Evolutionary conservation across 2,113 vertebrate genomes (phyloP).

Genomic region (Eudyptes chrysolophus): DNA sequence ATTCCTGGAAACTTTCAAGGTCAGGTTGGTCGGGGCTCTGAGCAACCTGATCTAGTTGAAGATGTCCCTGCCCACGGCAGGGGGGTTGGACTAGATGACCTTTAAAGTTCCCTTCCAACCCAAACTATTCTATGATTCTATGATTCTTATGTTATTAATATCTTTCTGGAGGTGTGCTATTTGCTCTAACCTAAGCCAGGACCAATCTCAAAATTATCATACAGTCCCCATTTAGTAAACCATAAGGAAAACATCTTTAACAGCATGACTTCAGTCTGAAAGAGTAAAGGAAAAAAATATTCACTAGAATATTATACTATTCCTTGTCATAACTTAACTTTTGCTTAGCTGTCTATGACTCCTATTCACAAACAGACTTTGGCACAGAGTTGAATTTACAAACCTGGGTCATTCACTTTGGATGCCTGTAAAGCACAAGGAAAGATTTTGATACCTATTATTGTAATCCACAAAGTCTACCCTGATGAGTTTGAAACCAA

Average conservation of each 20-base stretch:
- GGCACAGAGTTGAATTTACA: not conserved
- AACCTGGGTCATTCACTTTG: not conserved
- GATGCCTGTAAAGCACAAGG: not conserved
- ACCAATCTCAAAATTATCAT: not conserved
- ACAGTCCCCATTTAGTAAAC: not conserved
- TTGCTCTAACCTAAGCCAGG: not conserved
- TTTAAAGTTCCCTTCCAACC: too few species aligned
- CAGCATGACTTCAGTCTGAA: not conserved
- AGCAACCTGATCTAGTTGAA: too few species aligned
- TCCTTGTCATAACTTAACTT: not conserved
- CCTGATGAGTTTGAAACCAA: not conserved
- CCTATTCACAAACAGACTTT: not conserved
- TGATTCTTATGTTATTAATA: not conserved
- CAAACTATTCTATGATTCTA: too few species aligned
- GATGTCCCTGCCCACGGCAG: too few species aligned
- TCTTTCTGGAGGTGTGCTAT: not conserved
- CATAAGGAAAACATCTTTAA: not conserved
- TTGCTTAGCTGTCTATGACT: not conserved
- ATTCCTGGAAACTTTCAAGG: too few species aligned
- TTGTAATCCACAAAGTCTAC: not conserved
- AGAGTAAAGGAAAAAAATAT: not conserved
- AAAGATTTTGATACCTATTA: not conserved
- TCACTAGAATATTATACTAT: not conserved
- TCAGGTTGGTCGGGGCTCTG: too few species aligned
- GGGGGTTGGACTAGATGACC: too few species aligned